Base-by-base conservation (phyloP, 1,140 invertebrate species). In the Calosoma granatense region DNA sequence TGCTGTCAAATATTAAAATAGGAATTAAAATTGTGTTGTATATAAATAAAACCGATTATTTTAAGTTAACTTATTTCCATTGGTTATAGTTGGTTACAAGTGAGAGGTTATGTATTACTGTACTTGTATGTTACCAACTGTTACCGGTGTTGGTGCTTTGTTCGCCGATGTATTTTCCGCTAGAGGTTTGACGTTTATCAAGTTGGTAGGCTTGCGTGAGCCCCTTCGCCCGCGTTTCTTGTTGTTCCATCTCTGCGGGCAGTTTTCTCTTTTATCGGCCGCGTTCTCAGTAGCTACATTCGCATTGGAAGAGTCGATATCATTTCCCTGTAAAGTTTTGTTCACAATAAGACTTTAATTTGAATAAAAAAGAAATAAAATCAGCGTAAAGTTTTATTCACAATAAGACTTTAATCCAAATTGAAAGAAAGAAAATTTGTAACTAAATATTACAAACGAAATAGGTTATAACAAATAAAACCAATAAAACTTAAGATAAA, bases 91-190 rank as follows among this genome's bases (percentile, higher is more conserved):
- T n/a, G n/a, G n/a, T n/a, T n/a, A n/a, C n/a, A n/a, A n/a, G n/a
- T n/a, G n/a, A n/a, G n/a, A n/a, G n/a, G n/a, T n/a, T n/a, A n/a
- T n/a, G n/a, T n/a, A n/a, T n/a, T 36, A 36, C 26, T 36, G 26
- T 6, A 36, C 11, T 70, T 63, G 15, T 12, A 47, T 47, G 17
- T 47, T 47, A 36, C 26, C 26, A 36, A 36, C 26, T 36, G 26
- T 36, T 3, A 12, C 17, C 4, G 41, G 41, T 12, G 41, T 17
- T 12, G 41, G 6, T 9, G 9, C 3, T 47, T 47, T 47, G 22
- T 53, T 53, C 22, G 21, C 51, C 2, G 51, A 53, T 12, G 11
- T 53, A 22, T 22, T 53, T 53, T 53, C 51, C 12, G 51, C 15
- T 21, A 53, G 20, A 11, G 51, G 51, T 53, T 53, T 53, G 2